These are phyloP conservation scores for Rugalucina vietnamica DNA, from an alignment of 2,888 invertebrate genomes.

Conservation along the genomic window DNA sequence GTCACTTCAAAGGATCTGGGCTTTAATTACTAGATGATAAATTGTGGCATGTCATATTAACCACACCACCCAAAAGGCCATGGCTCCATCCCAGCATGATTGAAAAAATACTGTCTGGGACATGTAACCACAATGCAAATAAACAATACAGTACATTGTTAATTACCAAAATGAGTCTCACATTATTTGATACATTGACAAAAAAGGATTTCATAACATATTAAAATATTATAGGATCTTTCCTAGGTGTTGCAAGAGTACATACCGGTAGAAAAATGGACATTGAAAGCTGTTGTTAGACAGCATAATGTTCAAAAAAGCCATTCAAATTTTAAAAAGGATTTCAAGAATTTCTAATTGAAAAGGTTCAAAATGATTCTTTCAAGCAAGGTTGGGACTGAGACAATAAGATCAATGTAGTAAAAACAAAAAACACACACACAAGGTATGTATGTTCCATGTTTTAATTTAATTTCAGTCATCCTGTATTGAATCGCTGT, in stretches of 20 bases:
- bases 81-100: too few species aligned
- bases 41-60: too few species aligned
- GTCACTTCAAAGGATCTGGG: too few species aligned
- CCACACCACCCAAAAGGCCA: too few species aligned
- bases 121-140: too few species aligned
- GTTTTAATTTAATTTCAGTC: constrained; percentile 85
- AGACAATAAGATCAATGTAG: too few species aligned
- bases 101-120: too few species aligned
- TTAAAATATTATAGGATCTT: too few species aligned
- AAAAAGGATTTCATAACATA: background rate
- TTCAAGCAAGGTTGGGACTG: background rate
- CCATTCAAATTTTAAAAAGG: background rate
- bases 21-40: too few species aligned
- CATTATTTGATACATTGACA: background rate
- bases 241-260: background rate
- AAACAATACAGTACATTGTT: too few species aligned
- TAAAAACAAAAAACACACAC: too few species aligned
- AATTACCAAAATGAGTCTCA: too few species aligned
- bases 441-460: background rate
- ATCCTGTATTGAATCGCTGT: constrained; percentile 93
- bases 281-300: background rate
- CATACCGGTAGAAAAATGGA: background rate
- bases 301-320: background rate
- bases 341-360: background rate
- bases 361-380: background rate